Percentiles rank a stretch among this genome's conserved stretches.
Evolutionary conservation across 2,888 invertebrate genomes (phyloP).

Genomic region (Drosophila sordidapex): DNA sequence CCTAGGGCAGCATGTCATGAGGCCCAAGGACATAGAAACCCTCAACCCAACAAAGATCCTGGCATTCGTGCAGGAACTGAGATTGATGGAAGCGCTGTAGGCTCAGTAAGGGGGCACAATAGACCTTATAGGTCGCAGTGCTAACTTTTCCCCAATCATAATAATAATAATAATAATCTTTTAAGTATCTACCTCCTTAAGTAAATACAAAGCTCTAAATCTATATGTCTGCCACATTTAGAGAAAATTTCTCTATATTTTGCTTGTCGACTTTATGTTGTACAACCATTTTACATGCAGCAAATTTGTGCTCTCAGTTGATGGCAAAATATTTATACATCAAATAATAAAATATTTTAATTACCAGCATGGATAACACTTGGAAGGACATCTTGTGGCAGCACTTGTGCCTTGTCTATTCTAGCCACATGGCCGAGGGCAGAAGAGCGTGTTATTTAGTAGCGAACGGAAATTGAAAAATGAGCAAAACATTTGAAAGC

Average conservation of each 20-base stretch:
- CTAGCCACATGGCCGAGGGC: slow-evolving; percentile 48
- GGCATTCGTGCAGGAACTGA: rapidly evolving
- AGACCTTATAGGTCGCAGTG: too few relatives aligned
- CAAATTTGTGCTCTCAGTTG: background rate
- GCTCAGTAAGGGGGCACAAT: too few relatives aligned
- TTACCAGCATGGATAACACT: slow-evolving; percentile 11
- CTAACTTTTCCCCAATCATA: too few relatives aligned
- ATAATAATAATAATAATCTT: too few relatives aligned
- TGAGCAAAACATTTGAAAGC: slow-evolving; percentile 42
- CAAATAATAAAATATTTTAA: slow-evolving; percentile 12
- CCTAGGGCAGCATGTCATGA: too few relatives aligned
- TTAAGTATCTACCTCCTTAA: background rate
- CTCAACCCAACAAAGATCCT: too few relatives aligned
- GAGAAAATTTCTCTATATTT: background rate
- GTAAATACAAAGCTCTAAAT: background rate
- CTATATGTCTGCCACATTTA: background rate
- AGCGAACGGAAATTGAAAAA: slow-evolving; percentile 44
- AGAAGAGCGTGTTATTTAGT: slow-evolving; percentile 38
- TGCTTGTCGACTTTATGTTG: background rate
- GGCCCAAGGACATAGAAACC: too few relatives aligned
- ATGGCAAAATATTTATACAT: background rate
- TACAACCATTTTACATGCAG: background rate
- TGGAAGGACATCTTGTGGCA: slow-evolving; percentile 13
- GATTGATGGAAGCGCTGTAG: too few relatives aligned
- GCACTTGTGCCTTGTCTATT: slow-evolving; percentile 27